A percentile compares a stretch with the other conserved stretches of the same genome.
Evolutionary conservation across 2,113 vertebrate genomes (phyloP).

Genomic region (Salminus brasiliensis): DNA sequence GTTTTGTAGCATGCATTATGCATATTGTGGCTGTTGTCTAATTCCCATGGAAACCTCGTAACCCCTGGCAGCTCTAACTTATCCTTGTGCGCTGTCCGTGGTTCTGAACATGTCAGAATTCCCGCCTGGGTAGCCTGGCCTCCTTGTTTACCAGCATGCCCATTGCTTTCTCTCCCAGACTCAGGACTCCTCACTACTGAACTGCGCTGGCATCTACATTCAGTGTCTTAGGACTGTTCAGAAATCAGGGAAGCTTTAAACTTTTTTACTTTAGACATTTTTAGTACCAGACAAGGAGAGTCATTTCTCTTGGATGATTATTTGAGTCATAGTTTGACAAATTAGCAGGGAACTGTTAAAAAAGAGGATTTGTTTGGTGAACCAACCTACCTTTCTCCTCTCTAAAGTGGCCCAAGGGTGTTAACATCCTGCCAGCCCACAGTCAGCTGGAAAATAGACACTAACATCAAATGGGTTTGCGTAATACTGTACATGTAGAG

Average conservation of each 20-base stretch:
- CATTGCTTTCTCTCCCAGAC: background rate
- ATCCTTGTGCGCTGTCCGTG: constrained; percentile 77
- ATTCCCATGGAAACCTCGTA: constrained; percentile 4
- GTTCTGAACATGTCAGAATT: constrained; percentile 74
- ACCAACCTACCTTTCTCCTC: background rate
- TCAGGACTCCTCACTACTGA: background rate
- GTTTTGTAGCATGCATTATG: background rate
- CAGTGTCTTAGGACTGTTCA: background rate
- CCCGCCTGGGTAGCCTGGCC: constrained; percentile 21
- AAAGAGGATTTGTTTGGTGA: background rate
- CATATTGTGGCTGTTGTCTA: background rate
- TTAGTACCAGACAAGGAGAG: background rate
- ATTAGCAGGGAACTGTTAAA: no score
- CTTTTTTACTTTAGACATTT: background rate
- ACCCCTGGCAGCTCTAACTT: constrained; percentile 48
- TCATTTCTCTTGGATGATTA: no score
- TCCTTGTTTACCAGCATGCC: constrained; percentile 1
- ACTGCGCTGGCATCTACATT: background rate
- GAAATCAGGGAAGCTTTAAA: background rate
- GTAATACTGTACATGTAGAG: constrained; percentile 17
- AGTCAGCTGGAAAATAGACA: background rate
- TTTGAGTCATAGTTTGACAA: no score
- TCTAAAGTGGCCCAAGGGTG: background rate
- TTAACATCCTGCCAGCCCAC: constrained; percentile 14
- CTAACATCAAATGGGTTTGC: constrained; percentile 19